A percentile compares a stretch with the other conserved stretches of the same genome.
Conservation (phyloP, 2,888 invertebrate species). For the Unio delphinus region DNA sequence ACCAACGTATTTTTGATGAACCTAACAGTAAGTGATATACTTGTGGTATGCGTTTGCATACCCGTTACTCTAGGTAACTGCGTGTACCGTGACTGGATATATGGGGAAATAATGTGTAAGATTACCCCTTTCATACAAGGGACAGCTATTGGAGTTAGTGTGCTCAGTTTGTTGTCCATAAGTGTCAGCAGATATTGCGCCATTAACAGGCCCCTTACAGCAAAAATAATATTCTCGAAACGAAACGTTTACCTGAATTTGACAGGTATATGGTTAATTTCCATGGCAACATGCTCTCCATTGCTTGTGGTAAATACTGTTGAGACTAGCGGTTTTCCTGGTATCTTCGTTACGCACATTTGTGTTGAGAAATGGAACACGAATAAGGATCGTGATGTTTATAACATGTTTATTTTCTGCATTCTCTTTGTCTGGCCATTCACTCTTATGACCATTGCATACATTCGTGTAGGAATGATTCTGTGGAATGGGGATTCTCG, state of each 20-base stretch:
- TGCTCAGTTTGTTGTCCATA: conserved; percentile 53
- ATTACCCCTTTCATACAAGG: conserved; percentile 55
- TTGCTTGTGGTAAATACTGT: conserved; percentile 49
- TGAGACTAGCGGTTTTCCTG: conserved; percentile 29
- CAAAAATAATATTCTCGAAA: conserved; percentile 49
- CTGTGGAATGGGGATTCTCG: conserved; percentile 47
- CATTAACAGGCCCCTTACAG: conserved; percentile 49
- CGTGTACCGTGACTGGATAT: conserved; percentile 55
- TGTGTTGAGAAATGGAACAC: conserved; percentile 52
- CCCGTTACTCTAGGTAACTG: conserved; percentile 54
- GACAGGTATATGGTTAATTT: conserved; percentile 45
- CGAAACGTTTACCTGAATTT: conserved; percentile 47
- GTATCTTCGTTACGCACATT: conserved; percentile 36
- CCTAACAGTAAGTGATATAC: conserved; percentile 55
- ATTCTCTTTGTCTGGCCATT: conserved; percentile 50
- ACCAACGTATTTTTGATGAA: conserved; percentile 60
- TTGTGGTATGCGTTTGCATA: conserved; percentile 56
- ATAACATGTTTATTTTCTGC: conserved; percentile 49
- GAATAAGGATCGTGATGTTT: conserved; percentile 40
- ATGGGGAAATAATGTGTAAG: conserved; percentile 52
- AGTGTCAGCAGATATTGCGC: conserved; percentile 56
- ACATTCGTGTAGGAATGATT: conserved; percentile 47
- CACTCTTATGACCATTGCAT: conserved; percentile 48
- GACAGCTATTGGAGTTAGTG: conserved; percentile 53
- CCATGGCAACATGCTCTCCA: conserved; percentile 48